These are phyloP conservation scores for Protosalanx chinensis DNA, from an alignment of 2,797 vertebrate genomes.

Conservation along the genomic window DNA sequence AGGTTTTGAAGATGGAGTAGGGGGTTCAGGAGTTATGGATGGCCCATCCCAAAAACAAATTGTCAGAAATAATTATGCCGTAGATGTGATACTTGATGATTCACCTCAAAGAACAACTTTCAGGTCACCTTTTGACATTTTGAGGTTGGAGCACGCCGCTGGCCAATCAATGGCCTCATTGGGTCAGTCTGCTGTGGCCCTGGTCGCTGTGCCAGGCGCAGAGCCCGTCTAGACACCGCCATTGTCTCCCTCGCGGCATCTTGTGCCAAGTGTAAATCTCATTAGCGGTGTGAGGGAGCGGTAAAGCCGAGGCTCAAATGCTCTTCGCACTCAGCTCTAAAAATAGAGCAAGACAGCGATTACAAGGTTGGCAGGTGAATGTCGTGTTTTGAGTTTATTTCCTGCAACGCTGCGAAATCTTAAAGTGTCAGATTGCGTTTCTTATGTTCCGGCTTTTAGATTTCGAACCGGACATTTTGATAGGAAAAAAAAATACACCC, in stretches of 20 bases:
- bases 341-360: slow-evolving; percentile 8
- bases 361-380: neutral
- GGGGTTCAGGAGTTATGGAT: too few species aligned
- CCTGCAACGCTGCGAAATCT: too few species aligned
- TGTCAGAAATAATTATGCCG: neutral
- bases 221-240: slow-evolving; percentile 2
- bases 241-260: neutral
- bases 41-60: neutral
- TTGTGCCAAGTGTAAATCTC: slow-evolving; percentile 15
- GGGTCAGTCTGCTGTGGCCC: neutral
- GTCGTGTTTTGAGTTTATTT: slow-evolving; percentile 1
- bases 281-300: slow-evolving; percentile 3
- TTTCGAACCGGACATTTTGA: too few species aligned
- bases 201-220: neutral
- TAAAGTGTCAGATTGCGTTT: too few species aligned
- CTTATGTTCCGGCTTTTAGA: too few species aligned
- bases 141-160: neutral
- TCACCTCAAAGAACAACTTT: neutral
- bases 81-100: neutral
- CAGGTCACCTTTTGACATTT: slow-evolving; percentile 2
- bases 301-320: neutral
- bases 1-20: too few species aligned
- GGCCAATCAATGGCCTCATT: neutral
- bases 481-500: too few species aligned
- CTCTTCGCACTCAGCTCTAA: neutral